Conservation (phyloP, 2,888 invertebrate genomes). For the Apamea crenata region DNA sequence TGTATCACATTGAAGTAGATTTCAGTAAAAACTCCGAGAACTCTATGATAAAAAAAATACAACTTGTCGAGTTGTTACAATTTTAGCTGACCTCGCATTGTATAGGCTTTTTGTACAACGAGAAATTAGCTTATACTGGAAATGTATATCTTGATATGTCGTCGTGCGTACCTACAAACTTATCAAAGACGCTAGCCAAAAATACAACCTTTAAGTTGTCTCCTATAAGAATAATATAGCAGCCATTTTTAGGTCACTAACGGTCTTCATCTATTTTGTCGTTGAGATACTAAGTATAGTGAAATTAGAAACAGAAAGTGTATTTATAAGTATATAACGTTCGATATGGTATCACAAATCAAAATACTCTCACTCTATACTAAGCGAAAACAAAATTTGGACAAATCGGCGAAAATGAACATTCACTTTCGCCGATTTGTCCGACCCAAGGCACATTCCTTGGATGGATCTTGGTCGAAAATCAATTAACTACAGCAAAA, state of each 20-base stretch:
- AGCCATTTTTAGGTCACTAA: constrained; percentile 22
- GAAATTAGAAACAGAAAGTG: not conserved
- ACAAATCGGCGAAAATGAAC: too few relatives aligned
- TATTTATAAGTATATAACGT: not conserved
- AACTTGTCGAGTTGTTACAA: too few relatives aligned
- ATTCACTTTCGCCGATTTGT: too few relatives aligned
- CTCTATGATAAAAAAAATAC: not conserved
- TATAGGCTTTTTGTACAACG: too few relatives aligned
- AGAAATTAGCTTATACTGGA: too few relatives aligned
- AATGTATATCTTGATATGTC: too few relatives aligned
- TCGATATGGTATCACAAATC: not conserved
- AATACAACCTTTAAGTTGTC: not conserved
- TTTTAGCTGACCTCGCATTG: too few relatives aligned
- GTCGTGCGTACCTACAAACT: not conserved
- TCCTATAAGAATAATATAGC: not conserved
- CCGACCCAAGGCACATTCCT: too few relatives aligned
- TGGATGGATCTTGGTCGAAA: not conserved
- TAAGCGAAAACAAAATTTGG: constrained; percentile 7
- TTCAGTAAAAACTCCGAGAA: not conserved
- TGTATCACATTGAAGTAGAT: not conserved
- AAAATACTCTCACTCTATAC: not conserved
- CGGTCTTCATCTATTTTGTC: not conserved
- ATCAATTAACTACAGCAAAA: not conserved
- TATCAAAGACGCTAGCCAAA: not conserved
- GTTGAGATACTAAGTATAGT: not conserved